Evolutionary conservation across 2,888 invertebrate species (phyloP), one percentile per base, ranked within the genome.

Genomic region (Dasysyrphus albostriatus): DNA sequence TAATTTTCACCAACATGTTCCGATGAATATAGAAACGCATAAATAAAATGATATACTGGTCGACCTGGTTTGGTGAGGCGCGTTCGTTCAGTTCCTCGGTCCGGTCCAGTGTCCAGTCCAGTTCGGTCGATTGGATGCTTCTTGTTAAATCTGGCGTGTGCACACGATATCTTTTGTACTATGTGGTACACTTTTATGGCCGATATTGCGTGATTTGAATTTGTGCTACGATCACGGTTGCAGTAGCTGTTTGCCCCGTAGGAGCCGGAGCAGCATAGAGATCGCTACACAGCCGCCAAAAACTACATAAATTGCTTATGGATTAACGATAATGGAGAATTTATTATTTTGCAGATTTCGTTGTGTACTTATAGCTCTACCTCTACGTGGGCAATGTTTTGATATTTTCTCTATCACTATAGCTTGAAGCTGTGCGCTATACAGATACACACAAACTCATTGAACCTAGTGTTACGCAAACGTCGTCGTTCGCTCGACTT

Each of bases 21-120:
- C 83, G 54, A 70, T 70, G 87, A 75, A 87, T 87, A 87, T 54
- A 83, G 75, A 83, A 83, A 83, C 78, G 87, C 83, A 87, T 87
- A 87, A 83, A 87, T 87, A 87, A 87, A 87, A 79, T 87, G 87
- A 87, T 87, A 87, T 83, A 83, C 83, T 85, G 77, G 82, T 74
- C 85, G 77, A 85, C 77, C 85, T 82, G 82, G 85, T 84, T 80
- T 39, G 54, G 39, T 34, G 37, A 59, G 58, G 19, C 51, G 75
- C 44, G 14, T 63, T 34, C 44, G 14, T 63, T 34, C 59, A 39
- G n/a, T 61, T 19, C 3, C 2, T 39, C 59, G 37, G 34, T 58
- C 2, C 51, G 10, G 24, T 24, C 51, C 12, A 19, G 16, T 47
- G 19, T 5, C 5, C 19, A 49, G 10, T 29, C 51, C 24, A 24